Evolutionary conservation across 35 echinoderm and acorn worm genomes (phyloP).

Genomic region (Amphiura filiformis): DNA sequence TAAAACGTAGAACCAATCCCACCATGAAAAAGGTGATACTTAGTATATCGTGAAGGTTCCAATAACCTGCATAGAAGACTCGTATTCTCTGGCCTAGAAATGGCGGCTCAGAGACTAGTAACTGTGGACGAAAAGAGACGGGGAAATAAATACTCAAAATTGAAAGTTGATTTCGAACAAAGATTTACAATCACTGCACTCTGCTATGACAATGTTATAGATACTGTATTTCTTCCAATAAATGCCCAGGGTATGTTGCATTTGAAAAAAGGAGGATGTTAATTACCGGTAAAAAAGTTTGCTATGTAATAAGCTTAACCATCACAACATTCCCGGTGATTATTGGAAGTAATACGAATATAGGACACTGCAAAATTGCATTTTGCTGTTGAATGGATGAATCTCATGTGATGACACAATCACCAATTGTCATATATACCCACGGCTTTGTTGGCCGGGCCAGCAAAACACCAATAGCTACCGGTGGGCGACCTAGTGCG

Average conservation of each 20-base stretch:
- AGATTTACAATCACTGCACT: neutral
- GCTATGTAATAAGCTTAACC: no score
- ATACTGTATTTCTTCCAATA: neutral
- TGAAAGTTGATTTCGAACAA: neutral
- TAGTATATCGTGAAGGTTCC: slow-evolving; percentile 64
- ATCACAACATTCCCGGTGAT: no score
- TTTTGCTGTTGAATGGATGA: no score
- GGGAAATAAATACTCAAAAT: neutral
- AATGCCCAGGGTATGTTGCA: neutral
- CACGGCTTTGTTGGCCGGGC: no score
- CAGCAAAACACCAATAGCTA: no score
- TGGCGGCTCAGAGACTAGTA: slow-evolving; percentile 65
- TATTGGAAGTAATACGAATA: no score
- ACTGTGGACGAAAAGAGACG: slow-evolving; percentile 36
- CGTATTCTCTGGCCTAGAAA: slow-evolving; percentile 63
- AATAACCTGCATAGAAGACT: slow-evolving; percentile 76
- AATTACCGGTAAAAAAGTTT: no score
- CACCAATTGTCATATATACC: no score
- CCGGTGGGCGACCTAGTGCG: no score
- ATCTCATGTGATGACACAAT: no score
- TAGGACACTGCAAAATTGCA: no score
- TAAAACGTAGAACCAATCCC: slow-evolving; percentile 68
- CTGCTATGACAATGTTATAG: neutral
- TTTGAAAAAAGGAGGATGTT: no score
- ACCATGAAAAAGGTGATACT: slow-evolving; percentile 70